A percentile compares a stretch with the other conserved stretches of the same genome.
These are phyloP conservation scores for Cyphomyrmex costatus DNA, from an alignment of 1,140 invertebrate genomes.

Conservation along the genomic window DNA sequence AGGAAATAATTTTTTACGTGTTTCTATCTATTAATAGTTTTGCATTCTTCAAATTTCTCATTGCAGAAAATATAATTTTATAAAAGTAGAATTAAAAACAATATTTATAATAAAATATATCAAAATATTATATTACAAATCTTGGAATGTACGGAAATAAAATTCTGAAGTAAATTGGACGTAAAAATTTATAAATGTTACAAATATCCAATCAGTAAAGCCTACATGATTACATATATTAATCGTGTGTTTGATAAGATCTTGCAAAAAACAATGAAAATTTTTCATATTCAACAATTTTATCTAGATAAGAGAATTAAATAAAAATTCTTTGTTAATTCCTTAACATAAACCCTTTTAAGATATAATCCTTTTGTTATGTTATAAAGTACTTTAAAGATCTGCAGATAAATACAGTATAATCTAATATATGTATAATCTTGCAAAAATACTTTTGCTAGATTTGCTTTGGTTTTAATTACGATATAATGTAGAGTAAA, in stretches of 20 bases:
- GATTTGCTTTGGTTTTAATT: constrained; percentile 44
- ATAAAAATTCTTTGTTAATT: neutral
- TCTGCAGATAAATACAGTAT: constrained; percentile 33
- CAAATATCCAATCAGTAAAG: constrained; percentile 70
- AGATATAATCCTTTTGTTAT: neutral
- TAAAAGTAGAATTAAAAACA: constrained; percentile 29
- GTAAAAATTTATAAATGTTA: constrained; percentile 62
- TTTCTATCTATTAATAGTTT: neutral
- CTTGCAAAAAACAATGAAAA: neutral
- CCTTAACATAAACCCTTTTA: neutral
- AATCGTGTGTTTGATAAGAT: neutral
- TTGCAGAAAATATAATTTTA: neutral
- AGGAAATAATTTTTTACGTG: neutral
- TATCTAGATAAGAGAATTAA: neutral
- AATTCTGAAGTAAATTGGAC: neutral
- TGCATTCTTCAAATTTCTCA: neutral
- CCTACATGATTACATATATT: constrained; percentile 56
- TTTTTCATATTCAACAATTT: neutral
- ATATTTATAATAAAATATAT: constrained; percentile 9
- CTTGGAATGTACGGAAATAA: constrained; percentile 37
- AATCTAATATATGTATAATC: constrained; percentile 49
- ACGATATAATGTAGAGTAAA: constrained; percentile 14
- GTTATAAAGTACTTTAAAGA: constrained; percentile 7
- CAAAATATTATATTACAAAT: constrained; percentile 35
- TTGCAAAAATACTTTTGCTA: constrained; percentile 48